phyloP scores from a whole-genome alignment of 2,113 vertebrate genomes.

The Struthio camelus region DNA sequence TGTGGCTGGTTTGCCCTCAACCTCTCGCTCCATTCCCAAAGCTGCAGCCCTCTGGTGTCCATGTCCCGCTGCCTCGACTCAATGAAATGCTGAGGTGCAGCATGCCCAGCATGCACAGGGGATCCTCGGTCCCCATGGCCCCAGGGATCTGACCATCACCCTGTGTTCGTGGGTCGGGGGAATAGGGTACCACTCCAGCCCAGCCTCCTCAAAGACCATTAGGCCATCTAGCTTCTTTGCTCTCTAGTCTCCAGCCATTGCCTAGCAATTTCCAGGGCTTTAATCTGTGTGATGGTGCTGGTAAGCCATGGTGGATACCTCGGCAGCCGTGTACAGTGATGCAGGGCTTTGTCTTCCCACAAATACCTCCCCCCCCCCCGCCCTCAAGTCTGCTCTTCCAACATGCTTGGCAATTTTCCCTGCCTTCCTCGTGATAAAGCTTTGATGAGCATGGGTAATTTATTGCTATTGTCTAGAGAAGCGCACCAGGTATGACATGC shows the following conservation, averaged over 20 bases:
- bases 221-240: neutral
- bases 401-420: neutral
- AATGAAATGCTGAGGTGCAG: too few relatives aligned
- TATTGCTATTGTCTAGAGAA: neutral
- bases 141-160: too few relatives aligned
- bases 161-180: too few relatives aligned
- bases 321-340: neutral
- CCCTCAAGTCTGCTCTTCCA: neutral
- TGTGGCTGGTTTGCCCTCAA: too few relatives aligned
- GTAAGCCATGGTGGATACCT: neutral
- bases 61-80: too few relatives aligned
- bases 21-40: too few relatives aligned
- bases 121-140: too few relatives aligned
- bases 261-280: neutral
- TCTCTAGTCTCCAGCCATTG: neutral
- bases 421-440: neutral
- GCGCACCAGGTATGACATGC: neutral
- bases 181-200: too few relatives aligned
- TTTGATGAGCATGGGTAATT: neutral
- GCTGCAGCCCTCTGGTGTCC: too few relatives aligned
- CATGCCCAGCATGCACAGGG: too few relatives aligned
- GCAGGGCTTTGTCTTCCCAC: neutral
- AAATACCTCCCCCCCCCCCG: neutral
- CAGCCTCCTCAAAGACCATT: neutral
- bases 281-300: neutral